phyloP scores from a whole-genome alignment of 2,113 vertebrate genomes.

The Cottus gobio region DNA sequence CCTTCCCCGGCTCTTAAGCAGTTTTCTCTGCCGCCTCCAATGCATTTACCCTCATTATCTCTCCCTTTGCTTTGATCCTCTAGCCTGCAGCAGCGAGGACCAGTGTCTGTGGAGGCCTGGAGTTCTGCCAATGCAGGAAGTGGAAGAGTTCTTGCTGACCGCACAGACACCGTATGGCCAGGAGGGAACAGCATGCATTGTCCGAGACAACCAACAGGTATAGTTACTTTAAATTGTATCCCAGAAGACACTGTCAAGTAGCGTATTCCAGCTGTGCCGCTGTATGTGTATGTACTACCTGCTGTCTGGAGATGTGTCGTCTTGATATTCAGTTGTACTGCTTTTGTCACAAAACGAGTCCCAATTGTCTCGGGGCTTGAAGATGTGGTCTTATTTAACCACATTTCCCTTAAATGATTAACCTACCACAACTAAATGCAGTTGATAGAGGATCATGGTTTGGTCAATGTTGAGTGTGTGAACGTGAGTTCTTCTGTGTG shows the following conservation, averaged over 20 bases:
- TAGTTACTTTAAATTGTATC: not conserved
- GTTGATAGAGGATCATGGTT: not conserved
- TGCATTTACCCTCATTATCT: not conserved
- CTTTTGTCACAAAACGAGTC: not conserved
- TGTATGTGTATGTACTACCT: not conserved
- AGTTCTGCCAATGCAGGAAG: constrained; percentile 86
- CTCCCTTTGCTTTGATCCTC: not conserved
- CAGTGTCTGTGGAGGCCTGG: constrained; percentile 94
- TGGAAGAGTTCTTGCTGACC: constrained; percentile 90
- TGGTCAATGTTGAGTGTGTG: not conserved
- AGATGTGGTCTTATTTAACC: not conserved
- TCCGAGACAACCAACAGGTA: constrained; percentile 95
- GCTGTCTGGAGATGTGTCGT: not conserved
- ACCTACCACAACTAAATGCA: not conserved
- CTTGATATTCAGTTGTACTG: not conserved
- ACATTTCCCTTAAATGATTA: not conserved
- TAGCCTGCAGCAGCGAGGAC: constrained; percentile 91
- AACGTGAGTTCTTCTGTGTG: not conserved
- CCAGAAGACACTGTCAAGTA: not conserved
- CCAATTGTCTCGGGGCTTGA: not conserved
- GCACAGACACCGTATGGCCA: constrained; percentile 84
- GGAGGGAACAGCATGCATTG: constrained; percentile 67
- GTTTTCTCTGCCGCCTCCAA: not conserved
- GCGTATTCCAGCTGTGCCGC: not conserved
- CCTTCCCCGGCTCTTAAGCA: not conserved